Base-by-base conservation (phyloP, 2,888 invertebrate species). In the Thera britannica region DNA sequence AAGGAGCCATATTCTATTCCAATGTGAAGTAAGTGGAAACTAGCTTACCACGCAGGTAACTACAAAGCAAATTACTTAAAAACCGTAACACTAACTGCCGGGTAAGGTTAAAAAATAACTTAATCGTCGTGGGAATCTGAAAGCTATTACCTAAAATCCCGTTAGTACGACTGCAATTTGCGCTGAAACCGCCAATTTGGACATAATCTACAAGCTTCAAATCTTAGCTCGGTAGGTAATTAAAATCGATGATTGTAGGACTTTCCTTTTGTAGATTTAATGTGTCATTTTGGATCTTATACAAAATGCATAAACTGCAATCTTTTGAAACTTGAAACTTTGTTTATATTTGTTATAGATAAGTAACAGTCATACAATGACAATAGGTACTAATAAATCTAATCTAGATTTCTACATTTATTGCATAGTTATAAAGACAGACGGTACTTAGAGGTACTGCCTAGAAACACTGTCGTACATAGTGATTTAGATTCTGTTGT, bases 91-190 rank as follows among this genome's bases (percentile, higher is more conserved):
- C 48, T 56, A 58, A 62, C 65, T 65, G 38, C 51, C 51, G 55
- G 58, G 68, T 71, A 71, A 67, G 63, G 68, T 63, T 63, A 68
- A 36, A 67, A 49, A 60, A 57, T 44, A 55, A 36, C n/a, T 12
- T 59, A 71, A 71, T 71, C 67, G 54, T 55, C 71, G 73, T 71
- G 70, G 54, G 73, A 73, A 71, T 62, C 48, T 59, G 7, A 56
- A 62, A 54, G 36, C 65, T 61, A 61, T 70, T 69, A 67, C 62
- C 64, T 58, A 58, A 57, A 58, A 62, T 58, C 44, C 68, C 65
- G 62, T 68, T 72, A 70, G 36, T 12, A 57, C 49, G 35, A 36
- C 48, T 41, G 59, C 38, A 55, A 51, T 65, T 64, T 64, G 35
- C 58, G 54, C 55, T 56, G 56, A 38, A 54, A 65, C 59, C 49